Evolutionary conservation across 2,113 vertebrate genomes (phyloP).

Genomic region (Semicossyphus pulcher): DNA sequence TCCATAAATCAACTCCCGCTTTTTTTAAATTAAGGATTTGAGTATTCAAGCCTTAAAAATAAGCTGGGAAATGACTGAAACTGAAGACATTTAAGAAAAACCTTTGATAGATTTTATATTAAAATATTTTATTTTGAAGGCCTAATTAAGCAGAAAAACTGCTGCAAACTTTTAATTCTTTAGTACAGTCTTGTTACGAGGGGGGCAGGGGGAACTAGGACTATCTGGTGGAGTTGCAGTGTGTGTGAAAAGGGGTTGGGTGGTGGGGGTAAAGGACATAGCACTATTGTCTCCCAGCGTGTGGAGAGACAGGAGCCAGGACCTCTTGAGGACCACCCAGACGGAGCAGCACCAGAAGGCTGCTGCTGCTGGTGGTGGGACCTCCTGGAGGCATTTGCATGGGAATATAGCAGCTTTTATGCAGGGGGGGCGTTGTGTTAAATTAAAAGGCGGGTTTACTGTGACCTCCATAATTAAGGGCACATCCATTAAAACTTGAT

Average conservation of each 20-base stretch:
- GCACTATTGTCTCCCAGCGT: constrained; percentile 74
- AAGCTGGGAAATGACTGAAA: too few relatives aligned
- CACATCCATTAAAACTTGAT: not conserved
- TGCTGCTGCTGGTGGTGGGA: constrained; percentile 25
- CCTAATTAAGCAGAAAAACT: too few relatives aligned
- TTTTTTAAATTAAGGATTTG: too few relatives aligned
- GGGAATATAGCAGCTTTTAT: constrained; percentile 7
- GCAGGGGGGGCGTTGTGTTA: not conserved
- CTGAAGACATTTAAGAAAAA: too few relatives aligned
- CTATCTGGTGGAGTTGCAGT: not conserved
- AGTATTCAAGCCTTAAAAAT: too few relatives aligned
- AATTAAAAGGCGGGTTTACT: constrained; percentile 2
- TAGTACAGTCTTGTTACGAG: not conserved
- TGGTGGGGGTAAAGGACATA: constrained; percentile 44
- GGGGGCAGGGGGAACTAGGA: not conserved
- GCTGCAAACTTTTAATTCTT: not conserved
- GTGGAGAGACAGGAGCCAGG: constrained; percentile 79
- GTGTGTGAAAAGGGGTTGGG: not conserved
- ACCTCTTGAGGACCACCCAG: constrained; percentile 83
- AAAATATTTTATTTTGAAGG: too few relatives aligned
- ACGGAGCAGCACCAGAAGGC: constrained; percentile 29
- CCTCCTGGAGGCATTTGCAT: constrained; percentile 38
- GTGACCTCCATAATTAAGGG: not conserved
- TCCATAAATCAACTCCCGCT: too few relatives aligned
- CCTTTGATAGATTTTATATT: too few relatives aligned